These are phyloP conservation scores for Patagioenas fasciata DNA, from an alignment of 2,113 vertebrate species.

Conservation along the genomic window DNA sequence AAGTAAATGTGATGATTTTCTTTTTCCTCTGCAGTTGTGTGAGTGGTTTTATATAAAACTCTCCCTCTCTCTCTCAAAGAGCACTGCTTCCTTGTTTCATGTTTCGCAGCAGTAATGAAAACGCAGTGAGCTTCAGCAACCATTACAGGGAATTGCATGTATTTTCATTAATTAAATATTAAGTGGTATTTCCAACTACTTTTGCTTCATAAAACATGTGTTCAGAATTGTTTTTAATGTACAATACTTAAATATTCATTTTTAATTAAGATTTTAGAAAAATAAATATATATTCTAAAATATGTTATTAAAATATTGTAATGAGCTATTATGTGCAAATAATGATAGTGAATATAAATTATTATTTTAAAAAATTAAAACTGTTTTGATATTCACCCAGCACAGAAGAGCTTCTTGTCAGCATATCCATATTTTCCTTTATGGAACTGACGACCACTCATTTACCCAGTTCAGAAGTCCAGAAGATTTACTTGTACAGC, in stretches of 20 bases:
- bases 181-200: not conserved
- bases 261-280: not conserved
- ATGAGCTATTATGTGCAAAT: not conserved
- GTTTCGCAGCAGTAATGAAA: not conserved
- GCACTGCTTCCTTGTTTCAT: not conserved
- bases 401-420: not conserved
- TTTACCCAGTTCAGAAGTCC: not conserved
- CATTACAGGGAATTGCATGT: not conserved
- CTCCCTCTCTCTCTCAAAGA: not conserved
- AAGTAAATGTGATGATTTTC: not conserved
- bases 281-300: not conserved
- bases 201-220: not conserved
- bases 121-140: not conserved
- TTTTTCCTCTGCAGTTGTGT: not conserved
- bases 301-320: too few species aligned
- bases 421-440: not conserved
- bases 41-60: not conserved
- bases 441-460: not conserved
- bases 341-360: not conserved
- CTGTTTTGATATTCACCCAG: not conserved
- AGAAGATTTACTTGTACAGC: not conserved
- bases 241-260: not conserved
- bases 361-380: not conserved
- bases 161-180: not conserved
- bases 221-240: not conserved